Evolutionary conservation across 2,797 vertebrate genomes (phyloP).

Genomic region (Onychomys torridus): DNA sequence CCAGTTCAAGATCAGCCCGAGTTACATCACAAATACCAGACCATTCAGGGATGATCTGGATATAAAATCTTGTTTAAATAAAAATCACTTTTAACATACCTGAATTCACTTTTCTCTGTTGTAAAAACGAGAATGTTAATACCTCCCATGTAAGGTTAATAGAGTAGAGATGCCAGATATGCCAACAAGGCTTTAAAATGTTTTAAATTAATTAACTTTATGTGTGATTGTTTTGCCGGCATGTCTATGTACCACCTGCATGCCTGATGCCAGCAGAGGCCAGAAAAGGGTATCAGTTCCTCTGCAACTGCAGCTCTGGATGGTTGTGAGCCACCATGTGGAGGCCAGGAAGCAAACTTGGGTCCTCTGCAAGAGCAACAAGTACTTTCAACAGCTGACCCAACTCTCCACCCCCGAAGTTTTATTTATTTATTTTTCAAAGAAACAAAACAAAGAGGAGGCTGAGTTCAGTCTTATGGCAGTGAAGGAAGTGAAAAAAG

Average conservation of each 20-base stretch:
- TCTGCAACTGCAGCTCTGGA: not conserved
- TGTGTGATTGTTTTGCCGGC: not conserved
- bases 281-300: not conserved
- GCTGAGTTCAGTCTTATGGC: not conserved
- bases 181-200: not conserved
- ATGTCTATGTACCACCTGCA: not conserved
- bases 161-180: not conserved
- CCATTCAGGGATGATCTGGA: not conserved
- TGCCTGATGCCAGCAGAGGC: not conserved
- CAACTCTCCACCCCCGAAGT: not conserved
- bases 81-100: not conserved
- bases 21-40: not conserved
- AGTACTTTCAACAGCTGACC: not conserved
- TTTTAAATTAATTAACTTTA: not conserved
- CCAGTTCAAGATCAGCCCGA: not conserved
- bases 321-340: not conserved
- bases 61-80: not conserved
- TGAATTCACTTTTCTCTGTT: not conserved
- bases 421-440: not conserved
- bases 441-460: not conserved
- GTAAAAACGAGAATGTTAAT: not conserved
- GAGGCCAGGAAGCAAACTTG: not conserved
- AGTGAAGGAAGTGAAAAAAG: conserved; percentile 65
- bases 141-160: not conserved
- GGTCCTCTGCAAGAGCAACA: not conserved